Evolutionary conservation across 2,113 vertebrate species (phyloP).

Genomic region (Lathamus discolor): DNA sequence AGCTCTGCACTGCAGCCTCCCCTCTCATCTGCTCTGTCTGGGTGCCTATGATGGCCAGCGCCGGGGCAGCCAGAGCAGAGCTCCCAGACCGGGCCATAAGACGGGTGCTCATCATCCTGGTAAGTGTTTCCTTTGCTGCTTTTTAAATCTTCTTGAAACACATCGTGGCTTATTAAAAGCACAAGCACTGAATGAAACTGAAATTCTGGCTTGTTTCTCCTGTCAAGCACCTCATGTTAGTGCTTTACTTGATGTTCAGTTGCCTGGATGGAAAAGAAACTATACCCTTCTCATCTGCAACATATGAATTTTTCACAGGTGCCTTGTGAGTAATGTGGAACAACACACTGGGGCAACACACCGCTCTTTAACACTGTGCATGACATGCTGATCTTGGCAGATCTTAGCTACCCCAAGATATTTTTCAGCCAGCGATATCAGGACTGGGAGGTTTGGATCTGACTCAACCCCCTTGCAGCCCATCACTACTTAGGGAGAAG

Average conservation of each 20-base stretch:
- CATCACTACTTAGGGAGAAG: neutral
- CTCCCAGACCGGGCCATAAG: too few relatives aligned
- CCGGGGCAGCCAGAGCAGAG: too few relatives aligned
- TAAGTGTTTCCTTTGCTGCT: neutral
- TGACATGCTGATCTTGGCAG: too few relatives aligned
- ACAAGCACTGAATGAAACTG: neutral
- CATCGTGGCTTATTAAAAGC: slow-evolving; percentile 21
- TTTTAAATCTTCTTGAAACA: neutral
- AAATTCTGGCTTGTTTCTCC: slow-evolving; percentile 31
- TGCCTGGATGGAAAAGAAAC: neutral
- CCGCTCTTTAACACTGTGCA: neutral
- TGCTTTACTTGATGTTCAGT: neutral
- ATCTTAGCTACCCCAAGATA: neutral
- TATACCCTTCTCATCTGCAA: neutral
- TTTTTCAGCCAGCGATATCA: neutral
- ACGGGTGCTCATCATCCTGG: neutral
- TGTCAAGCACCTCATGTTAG: slow-evolving; percentile 7
- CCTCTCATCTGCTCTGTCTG: too few relatives aligned
- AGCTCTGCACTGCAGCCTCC: too few relatives aligned
- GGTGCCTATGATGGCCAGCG: too few relatives aligned
- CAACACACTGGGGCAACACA: neutral
- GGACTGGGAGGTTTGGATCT: neutral
- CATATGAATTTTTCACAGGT: neutral
- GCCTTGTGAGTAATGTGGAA: neutral
- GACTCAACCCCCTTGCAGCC: neutral